phyloP scores from a whole-genome alignment of 2,113 vertebrate genomes.

The Ibidorhyncha struthersii region DNA sequence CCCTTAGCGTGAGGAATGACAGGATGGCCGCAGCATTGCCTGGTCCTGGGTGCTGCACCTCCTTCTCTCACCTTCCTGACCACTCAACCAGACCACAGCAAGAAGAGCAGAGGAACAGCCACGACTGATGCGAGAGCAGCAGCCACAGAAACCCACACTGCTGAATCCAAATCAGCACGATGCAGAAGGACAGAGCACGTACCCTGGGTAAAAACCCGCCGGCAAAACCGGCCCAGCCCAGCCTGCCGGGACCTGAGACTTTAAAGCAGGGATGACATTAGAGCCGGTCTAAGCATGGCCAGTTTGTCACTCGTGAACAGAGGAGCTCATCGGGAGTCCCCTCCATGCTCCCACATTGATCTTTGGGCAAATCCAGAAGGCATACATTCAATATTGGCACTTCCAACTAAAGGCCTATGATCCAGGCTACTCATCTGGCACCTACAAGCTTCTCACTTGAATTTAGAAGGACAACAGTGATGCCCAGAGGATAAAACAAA shows the following conservation, averaged over 20 bases:
- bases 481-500: background rate
- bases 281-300: background rate
- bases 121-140: rapidly evolving
- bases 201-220: background rate
- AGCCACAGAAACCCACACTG: background rate
- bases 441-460: background rate
- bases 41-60: background rate
- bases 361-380: background rate
- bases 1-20: background rate
- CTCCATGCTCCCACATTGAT: background rate
- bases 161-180: background rate
- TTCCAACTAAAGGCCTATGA: background rate
- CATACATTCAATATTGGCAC: background rate
- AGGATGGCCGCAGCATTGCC: rapidly evolving
- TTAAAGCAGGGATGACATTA: background rate
- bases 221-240: background rate
- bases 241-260: background rate
- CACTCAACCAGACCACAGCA: rapidly evolving
- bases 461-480: background rate
- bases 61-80: background rate
- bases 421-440: background rate
- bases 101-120: background rate
- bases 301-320: background rate
- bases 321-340: background rate
- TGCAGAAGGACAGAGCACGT: background rate